Percentiles rank a stretch among this genome's conserved stretches.
Conservation (phyloP, 2,113 vertebrate species). For the Fukomys damarensis region DNA sequence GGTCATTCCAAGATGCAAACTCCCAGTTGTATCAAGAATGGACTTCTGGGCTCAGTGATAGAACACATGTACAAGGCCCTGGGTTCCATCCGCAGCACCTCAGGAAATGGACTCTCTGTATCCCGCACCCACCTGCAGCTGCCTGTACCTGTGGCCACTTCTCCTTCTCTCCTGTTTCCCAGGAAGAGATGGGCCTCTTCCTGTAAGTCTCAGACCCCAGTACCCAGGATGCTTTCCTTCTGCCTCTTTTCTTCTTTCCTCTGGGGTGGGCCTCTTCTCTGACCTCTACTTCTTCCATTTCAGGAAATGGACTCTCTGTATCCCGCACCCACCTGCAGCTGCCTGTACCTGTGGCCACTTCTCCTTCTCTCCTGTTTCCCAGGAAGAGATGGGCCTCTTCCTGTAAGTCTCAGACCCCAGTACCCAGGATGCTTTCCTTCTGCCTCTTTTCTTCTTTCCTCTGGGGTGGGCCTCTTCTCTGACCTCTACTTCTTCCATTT, state of each 20-base stretch:
- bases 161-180: no score
- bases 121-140: no score
- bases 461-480: background rate
- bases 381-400: background rate
- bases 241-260: no score
- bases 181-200: background rate
- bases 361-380: no score
- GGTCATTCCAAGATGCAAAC: background rate
- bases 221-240: no score
- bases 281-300: background rate
- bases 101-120: background rate
- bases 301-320: background rate
- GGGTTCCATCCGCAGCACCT: background rate
- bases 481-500: background rate
- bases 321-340: no score
- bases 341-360: accelerated
- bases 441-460: no score
- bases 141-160: accelerated
- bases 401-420: background rate
- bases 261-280: background rate
- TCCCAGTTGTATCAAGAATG: background rate
- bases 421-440: no score
- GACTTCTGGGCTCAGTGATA: background rate
- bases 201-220: background rate
- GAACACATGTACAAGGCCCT: background rate